Base-by-base conservation (phyloP, 2,888 invertebrate genomes). In the Tineola bisselliella region DNA sequence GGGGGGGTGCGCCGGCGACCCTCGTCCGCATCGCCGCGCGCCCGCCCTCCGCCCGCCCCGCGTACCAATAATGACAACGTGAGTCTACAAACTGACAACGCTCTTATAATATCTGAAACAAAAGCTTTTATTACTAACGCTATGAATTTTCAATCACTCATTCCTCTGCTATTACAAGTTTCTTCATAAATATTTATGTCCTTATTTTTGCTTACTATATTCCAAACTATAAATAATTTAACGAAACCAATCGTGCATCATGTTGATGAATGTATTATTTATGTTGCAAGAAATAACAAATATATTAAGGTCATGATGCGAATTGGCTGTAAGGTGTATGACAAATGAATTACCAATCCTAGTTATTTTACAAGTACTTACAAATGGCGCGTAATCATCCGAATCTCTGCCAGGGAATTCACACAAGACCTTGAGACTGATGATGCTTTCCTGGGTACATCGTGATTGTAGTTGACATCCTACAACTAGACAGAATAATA, bases 1-100 rank as follows among this genome's bases (percentile, higher is more conserved):
- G 84, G 83, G 81, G 83, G 86, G 77, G 83, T 82, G 77, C 87
- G 87, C 70, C 84, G 87, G 66, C 84, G 84, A 72, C 69, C 79
- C 70, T 79, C 84, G 75, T 76, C 84, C 71, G 81, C 84, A 73
- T 69, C 69, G 76, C 71, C 72, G 71, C 57, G 8, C 59, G 52
- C 72, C 71, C 72, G 44, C 72, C 72, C 71, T 73, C 70, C 69
- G 70, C 68, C 74, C 68, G 68, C 66, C 68, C 73, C 67, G 61
- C 70, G 77, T 62, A 75, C 76, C 65, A 19, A 71, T 66, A 70
- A 73, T 67, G 75, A 80, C 74, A 72, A 72, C 68, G 84, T 84
- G 73, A 81, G 82, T 79, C 63, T 61, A 57, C 61, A 64, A 30
- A 52, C n/a, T 25, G 17, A 18, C 19, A 54, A 17, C 17, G 61